These are phyloP conservation scores for Ptilorrhoa leucosticta DNA, from an alignment of 2,113 vertebrate genomes.

Conservation along the genomic window DNA sequence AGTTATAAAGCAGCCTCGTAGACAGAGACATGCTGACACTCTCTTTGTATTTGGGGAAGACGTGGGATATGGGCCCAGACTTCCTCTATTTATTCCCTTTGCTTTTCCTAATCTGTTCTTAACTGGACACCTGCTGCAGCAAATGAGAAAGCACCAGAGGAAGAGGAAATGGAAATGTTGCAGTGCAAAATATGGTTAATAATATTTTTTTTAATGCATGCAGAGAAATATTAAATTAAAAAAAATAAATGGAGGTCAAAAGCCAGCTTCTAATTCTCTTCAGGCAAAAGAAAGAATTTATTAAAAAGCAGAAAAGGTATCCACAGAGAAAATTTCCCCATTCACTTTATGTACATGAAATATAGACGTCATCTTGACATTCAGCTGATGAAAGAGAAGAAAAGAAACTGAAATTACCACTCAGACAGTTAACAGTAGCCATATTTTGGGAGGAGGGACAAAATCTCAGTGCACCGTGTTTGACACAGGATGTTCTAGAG, in stretches of 20 bases:
- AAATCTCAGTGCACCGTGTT: neutral
- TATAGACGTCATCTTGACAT: conserved; percentile 63
- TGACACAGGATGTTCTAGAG: neutral
- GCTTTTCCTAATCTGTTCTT: conserved; percentile 9
- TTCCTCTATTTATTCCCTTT: conserved; percentile 1
- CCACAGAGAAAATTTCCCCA: neutral
- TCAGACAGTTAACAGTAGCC: neutral
- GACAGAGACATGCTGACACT: neutral
- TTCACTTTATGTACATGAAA: conserved; percentile 31
- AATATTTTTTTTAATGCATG: conserved; percentile 11
- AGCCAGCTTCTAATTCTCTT: conserved; percentile 57
- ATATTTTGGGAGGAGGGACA: neutral
- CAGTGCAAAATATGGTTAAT: neutral
- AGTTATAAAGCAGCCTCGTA: neutral
- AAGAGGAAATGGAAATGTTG: conserved; percentile 17
- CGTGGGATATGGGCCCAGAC: neutral
- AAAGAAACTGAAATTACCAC: conserved; percentile 36
- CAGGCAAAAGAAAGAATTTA: conserved; percentile 55
- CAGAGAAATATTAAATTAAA: conserved; percentile 51
- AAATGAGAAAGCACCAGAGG: neutral
- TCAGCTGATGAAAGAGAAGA: conserved; percentile 41
- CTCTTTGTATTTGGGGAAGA: neutral
- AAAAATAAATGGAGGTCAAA: conserved; percentile 67
- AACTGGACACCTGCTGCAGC: neutral
- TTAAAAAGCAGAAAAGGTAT: conserved; percentile 43